Percentiles rank a stretch among this genome's conserved stretches.
Evolutionary conservation across 1,140 invertebrate species (phyloP).

Genomic region (Nebria ingens): DNA sequence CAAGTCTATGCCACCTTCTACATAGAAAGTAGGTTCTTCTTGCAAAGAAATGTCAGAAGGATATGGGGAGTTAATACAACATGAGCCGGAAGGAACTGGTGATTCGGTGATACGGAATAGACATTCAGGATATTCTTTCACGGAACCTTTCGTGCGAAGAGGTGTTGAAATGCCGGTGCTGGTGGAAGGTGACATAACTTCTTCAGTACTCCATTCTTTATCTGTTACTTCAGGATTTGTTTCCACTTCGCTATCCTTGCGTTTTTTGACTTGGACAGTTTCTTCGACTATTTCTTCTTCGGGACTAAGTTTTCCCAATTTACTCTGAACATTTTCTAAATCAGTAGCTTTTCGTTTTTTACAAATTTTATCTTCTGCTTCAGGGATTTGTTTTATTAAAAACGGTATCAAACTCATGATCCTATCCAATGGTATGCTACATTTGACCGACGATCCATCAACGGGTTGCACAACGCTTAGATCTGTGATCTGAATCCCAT

Average conservation of each 20-base stretch:
- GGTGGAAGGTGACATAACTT: background rate
- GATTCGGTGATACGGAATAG: background rate
- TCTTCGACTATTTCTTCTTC: background rate
- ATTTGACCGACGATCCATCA: too few species aligned
- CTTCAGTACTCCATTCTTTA: background rate
- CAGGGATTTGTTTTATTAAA: too few species aligned
- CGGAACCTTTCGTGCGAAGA: background rate
- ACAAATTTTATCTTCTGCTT: too few species aligned
- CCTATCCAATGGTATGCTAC: too few species aligned
- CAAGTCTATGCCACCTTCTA: background rate
- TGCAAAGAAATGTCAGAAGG: background rate
- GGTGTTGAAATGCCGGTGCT: background rate
- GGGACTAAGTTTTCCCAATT: background rate
- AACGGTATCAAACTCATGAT: too few species aligned
- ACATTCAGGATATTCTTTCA: slow-evolving; percentile 1
- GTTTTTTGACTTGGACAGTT: too few species aligned
- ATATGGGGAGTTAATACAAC: background rate
- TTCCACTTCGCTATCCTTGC: background rate
- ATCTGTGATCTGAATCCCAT: too few species aligned
- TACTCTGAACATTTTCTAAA: background rate
- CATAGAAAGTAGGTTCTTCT: slow-evolving; percentile 1
- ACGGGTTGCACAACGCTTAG: too few species aligned
- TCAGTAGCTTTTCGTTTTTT: too few species aligned
- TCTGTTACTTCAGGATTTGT: too few species aligned
- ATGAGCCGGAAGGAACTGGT: background rate